phyloP scores from a whole-genome alignment of 2,888 invertebrate genomes.

The Rhyacophila evoluta region DNA sequence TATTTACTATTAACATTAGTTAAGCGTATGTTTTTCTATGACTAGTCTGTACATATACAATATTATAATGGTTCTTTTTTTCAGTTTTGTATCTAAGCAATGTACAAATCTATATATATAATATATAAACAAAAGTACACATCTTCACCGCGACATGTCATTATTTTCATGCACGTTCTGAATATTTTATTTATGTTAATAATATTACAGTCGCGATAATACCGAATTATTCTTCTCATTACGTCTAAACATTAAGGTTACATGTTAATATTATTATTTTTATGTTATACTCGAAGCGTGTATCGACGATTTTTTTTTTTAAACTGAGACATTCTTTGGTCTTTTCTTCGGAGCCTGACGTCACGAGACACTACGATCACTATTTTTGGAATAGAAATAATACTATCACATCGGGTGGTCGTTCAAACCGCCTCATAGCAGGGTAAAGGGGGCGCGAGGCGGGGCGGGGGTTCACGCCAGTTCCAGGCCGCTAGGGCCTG shows the following conservation, averaged over 20 bases:
- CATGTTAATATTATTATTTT: slow-evolving; percentile 35
- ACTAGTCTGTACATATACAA: slow-evolving; percentile 55
- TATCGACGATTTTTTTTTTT: slow-evolving; percentile 41
- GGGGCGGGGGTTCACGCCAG: slow-evolving; percentile 44
- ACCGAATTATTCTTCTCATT: slow-evolving; percentile 26
- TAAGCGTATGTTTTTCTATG: slow-evolving; percentile 56
- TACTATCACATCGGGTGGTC: slow-evolving; percentile 46
- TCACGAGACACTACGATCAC: slow-evolving; percentile 43
- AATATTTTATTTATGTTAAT: too few relatives aligned
- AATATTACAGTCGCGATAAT: slow-evolving; percentile 18
- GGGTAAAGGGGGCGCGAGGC: slow-evolving; percentile 43
- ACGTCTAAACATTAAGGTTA: slow-evolving; percentile 39
- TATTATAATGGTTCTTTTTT: slow-evolving; percentile 40
- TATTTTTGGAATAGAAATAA: slow-evolving; percentile 50
- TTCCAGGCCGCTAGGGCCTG: slow-evolving; percentile 48
- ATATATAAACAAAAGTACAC: slow-evolving; percentile 35
- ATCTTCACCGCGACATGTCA: slow-evolving; percentile 13
- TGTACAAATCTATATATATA: slow-evolving; percentile 49
- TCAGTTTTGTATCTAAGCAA: slow-evolving; percentile 45
- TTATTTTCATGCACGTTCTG: slow-evolving; percentile 22
- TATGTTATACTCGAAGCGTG: slow-evolving; percentile 48
- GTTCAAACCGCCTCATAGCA: slow-evolving; percentile 53
- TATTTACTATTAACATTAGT: slow-evolving; percentile 55
- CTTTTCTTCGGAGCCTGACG: slow-evolving; percentile 39
- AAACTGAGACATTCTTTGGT: slow-evolving; percentile 47